Evolutionary conservation across 2,113 vertebrate genomes (phyloP).

Genomic region (Aleadryas rufinucha): DNA sequence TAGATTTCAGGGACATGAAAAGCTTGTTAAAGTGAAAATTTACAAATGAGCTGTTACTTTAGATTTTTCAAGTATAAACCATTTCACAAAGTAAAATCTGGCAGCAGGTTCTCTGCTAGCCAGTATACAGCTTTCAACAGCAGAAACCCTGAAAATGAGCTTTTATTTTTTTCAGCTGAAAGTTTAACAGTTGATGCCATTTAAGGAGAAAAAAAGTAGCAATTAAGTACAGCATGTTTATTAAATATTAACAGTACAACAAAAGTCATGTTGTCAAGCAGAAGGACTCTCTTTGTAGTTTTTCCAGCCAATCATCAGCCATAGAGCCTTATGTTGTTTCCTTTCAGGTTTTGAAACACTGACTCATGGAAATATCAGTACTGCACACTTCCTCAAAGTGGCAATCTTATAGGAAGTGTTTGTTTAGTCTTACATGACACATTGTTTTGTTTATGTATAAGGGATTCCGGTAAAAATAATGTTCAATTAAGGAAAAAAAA

Average conservation of each 20-base stretch:
- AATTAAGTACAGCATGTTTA: slow-evolving; percentile 30
- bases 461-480: slow-evolving; percentile 46
- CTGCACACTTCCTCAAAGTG: slow-evolving; percentile 75
- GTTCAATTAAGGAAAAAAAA: slow-evolving; percentile 17
- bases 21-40: neutral
- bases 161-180: neutral
- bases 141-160: neutral
- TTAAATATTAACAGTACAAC: neutral
- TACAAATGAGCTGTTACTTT: neutral
- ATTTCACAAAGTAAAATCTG: neutral
- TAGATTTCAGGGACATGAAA: neutral
- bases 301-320: slow-evolving; percentile 76
- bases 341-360: slow-evolving; percentile 73
- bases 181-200: neutral
- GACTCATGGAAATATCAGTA: slow-evolving; percentile 67
- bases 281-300: slow-evolving; percentile 68
- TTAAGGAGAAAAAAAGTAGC: neutral
- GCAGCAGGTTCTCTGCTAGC: neutral
- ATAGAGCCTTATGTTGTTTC: slow-evolving; percentile 72
- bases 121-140: neutral
- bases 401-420: slow-evolving; percentile 68
- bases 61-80: neutral
- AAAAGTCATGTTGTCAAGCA: slow-evolving; percentile 29
- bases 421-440: slow-evolving; percentile 60
- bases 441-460: slow-evolving; percentile 59